Evolutionary conservation across 2,888 invertebrate species (phyloP).

Genomic region (Caenorhabditis sp.): DNA sequence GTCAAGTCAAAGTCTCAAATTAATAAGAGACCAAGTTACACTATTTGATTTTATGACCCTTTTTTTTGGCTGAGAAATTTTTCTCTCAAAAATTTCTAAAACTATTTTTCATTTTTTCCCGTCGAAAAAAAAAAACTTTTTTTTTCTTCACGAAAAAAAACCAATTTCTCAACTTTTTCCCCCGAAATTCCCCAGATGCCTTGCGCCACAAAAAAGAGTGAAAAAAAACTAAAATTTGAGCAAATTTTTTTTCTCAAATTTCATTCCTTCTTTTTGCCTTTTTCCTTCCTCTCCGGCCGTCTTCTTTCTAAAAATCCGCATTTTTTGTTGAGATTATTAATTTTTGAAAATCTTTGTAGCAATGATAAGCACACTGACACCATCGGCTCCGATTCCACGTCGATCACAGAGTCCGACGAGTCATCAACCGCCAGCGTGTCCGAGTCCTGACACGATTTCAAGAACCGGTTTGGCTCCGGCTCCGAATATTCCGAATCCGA

Average conservation of each 20-base stretch:
- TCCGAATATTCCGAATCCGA: slow-evolving; percentile 59
- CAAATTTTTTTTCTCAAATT: neutral
- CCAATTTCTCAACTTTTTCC: slow-evolving; percentile 8
- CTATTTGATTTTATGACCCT: no score
- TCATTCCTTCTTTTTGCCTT: neutral
- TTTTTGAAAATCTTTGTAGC: no score
- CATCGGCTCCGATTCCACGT: neutral
- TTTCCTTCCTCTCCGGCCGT: neutral
- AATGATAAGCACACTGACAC: slow-evolving; percentile 1
- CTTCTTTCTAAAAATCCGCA: neutral
- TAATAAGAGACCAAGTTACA: no score
- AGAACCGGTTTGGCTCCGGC: slow-evolving; percentile 49
- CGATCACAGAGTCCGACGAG: neutral
- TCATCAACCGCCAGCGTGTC: neutral
- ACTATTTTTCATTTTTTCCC: slow-evolving; percentile 16
- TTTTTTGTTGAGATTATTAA: neutral
- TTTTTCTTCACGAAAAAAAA: neutral
- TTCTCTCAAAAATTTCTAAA: neutral
- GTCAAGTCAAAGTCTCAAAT: no score
- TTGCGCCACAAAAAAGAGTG: neutral
- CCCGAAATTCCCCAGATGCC: slow-evolving; percentile 7
- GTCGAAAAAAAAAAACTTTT: neutral
- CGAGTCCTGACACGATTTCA: slow-evolving; percentile 10
- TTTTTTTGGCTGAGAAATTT: no score
- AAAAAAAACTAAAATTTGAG: neutral